Evolutionary conservation across 2,888 invertebrate genomes (phyloP).

Genomic region (Amblyjoppa proteus): DNA sequence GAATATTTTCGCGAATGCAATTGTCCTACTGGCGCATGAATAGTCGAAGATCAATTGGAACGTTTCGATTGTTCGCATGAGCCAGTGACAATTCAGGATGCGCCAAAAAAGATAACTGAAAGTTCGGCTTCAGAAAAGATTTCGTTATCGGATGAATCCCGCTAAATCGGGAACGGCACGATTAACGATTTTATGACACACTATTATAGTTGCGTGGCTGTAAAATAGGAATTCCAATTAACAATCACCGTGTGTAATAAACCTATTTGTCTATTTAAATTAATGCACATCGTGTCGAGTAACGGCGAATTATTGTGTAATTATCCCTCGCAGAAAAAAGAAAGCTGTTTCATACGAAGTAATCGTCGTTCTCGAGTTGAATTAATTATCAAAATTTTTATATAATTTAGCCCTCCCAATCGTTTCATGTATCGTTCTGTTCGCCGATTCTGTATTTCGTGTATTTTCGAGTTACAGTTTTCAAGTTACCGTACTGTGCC

Average conservation of each 20-base stretch:
- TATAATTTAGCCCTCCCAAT: neutral
- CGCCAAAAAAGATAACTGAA: neutral
- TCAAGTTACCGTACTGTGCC: neutral
- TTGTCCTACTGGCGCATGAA: neutral
- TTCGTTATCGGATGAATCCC: neutral
- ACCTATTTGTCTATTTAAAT: conserved; percentile 77
- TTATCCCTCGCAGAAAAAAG: neutral
- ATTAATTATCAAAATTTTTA: neutral
- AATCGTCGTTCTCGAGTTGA: neutral
- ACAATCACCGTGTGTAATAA: conserved; percentile 76
- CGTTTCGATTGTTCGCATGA: neutral
- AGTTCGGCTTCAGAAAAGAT: neutral
- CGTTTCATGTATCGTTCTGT: neutral
- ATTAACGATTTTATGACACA: conserved; percentile 20
- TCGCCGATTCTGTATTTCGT: neutral
- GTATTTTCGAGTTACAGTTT: neutral
- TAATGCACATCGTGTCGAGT: conserved; percentile 19
- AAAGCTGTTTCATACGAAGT: neutral
- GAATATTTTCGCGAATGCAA: neutral
- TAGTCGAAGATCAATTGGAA: neutral
- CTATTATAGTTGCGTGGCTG: conserved; percentile 69
- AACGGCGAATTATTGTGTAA: conserved; percentile 5
- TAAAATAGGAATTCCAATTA: conserved; percentile 74
- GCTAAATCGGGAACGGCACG: conserved; percentile 7
- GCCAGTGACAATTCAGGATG: neutral